These are phyloP conservation scores for Centropyge bicolor DNA, from an alignment of 2,797 vertebrate genomes.

Conservation along the genomic window DNA sequence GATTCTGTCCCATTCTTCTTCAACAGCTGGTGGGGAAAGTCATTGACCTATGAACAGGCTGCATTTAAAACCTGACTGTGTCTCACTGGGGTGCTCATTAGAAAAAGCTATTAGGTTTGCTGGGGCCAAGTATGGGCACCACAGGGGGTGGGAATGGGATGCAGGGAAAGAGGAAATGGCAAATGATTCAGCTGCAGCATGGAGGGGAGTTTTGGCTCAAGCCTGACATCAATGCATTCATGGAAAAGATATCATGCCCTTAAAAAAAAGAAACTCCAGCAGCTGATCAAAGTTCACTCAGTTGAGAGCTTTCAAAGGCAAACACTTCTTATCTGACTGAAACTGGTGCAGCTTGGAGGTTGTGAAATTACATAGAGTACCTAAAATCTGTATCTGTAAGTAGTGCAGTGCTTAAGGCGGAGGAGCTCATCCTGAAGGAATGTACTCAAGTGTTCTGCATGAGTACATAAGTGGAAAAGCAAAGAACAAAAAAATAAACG, in stretches of 20 bases:
- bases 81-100: slow-evolving; percentile 76
- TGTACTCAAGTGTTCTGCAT: slow-evolving; percentile 10
- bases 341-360: slow-evolving; percentile 55
- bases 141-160: slow-evolving; percentile 48
- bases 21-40: slow-evolving; percentile 72
- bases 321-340: slow-evolving; percentile 84
- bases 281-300: slow-evolving; percentile 80
- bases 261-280: slow-evolving; percentile 17
- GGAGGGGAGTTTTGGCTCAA: slow-evolving; percentile 46
- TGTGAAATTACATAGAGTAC: slow-evolving; percentile 19
- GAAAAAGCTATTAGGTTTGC: slow-evolving; percentile 67
- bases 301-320: slow-evolving; percentile 68
- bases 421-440: neutral
- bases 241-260: slow-evolving; percentile 39
- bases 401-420: neutral
- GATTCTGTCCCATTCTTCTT: slow-evolving; percentile 74
- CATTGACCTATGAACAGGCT: slow-evolving; percentile 67
- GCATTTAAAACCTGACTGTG: slow-evolving; percentile 59
- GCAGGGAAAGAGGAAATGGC: slow-evolving; percentile 65
- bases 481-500: neutral
- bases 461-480: neutral
- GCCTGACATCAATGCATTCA: slow-evolving; percentile 15
- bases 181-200: slow-evolving; percentile 61
- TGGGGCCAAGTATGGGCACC: slow-evolving; percentile 57
- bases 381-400: neutral